Evolutionary conservation across 2,113 vertebrate species (phyloP).

Genomic region (Prunella himalayana): DNA sequence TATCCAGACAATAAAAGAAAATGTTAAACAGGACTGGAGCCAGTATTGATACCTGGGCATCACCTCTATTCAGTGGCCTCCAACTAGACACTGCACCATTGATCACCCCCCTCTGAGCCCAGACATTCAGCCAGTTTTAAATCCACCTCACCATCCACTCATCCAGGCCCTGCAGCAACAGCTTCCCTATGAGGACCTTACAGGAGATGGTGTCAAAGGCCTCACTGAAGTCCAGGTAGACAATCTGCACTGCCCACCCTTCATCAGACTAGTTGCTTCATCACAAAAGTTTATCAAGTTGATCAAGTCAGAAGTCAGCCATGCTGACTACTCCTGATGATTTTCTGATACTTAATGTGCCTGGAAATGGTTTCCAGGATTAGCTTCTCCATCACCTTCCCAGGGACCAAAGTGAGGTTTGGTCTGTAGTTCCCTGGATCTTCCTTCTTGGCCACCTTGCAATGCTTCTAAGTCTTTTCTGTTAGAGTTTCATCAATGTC

Average conservation of each 20-base stretch:
- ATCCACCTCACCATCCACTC: background rate
- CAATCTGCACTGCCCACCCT: background rate
- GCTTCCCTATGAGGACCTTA: background rate
- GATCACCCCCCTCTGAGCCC: background rate
- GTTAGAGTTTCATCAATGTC: background rate
- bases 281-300: background rate
- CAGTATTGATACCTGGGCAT: background rate
- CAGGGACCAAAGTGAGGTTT: background rate
- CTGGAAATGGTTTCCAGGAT: background rate
- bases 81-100: accelerated
- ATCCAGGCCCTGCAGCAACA: background rate
- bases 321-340: background rate
- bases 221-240: background rate
- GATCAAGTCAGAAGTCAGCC: background rate
- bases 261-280: background rate
- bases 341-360: background rate
- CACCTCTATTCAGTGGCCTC: background rate
- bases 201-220: background rate
- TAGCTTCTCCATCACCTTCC: background rate
- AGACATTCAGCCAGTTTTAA: background rate
- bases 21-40: background rate
- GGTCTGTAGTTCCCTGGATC: background rate
- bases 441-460: background rate
- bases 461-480: background rate
- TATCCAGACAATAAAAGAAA: background rate